Base-by-base conservation (phyloP, 2,797 vertebrate genomes). In the Cuniculus paca region DNA sequence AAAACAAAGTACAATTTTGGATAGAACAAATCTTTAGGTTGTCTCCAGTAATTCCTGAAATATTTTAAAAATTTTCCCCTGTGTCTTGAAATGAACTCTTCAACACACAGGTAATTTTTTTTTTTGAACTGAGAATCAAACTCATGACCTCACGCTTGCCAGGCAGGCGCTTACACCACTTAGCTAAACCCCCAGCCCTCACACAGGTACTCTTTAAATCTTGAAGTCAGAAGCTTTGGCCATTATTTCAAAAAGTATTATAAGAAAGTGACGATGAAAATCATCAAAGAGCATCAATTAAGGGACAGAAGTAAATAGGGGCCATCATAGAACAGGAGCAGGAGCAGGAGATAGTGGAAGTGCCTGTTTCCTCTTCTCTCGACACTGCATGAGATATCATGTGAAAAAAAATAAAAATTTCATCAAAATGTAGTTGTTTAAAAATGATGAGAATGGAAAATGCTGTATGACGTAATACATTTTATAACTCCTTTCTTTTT, bases 381-480 rank as follows among this genome's bases (percentile, higher is more conserved):
- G 13, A 78, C 52, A 94, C 0, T 36, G 4, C 45, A n/a, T 45
- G 22, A 75, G 65, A 72, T 5, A 1, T n/a, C 48, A 88, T 1
- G 0, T 22, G 24, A 68, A 70, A 52, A 88, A 74, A 2, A 48
- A 79, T 52, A 45, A 63, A 63, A 50, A 28, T 50, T 34, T n/a
- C 34, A 39, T 20, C 24, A 24, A 52, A 63, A 52, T 12, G 65
- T 2, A 63, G 34, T 52, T 63, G 16, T 34, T 52, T 50, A 31
- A 68, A 79, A 93, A 54, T 42, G 74, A 58, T 31, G 39, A 63
- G 58, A 34, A 63, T 17, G 75, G 12, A 86, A 96, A 95, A 63
- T 42, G 60, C 4, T 61, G 45, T 22, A 68, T 39, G 58, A 75
- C 86, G 79, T 58, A 34, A 80, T 26, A n/a, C 17, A 77, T 17